Evolutionary conservation across 2,797 vertebrate species (phyloP), one percentile per base, ranked within the genome.

Genomic region (Sebastes diaconus): DNA sequence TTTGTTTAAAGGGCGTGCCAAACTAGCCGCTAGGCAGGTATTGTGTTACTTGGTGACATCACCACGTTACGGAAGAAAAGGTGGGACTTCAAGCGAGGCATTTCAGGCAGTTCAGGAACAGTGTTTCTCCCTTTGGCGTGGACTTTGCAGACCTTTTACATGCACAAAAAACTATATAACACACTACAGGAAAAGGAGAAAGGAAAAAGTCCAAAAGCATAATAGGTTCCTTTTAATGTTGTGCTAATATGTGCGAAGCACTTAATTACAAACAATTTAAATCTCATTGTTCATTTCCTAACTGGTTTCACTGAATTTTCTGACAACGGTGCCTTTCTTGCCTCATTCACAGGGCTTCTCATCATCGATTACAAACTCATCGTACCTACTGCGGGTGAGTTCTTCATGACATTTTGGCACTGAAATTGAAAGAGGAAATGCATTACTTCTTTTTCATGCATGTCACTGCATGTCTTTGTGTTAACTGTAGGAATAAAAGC

Each of bases 321-420:
- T 63, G 22, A 80, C n/a, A 1, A 80, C 24, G 2, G 3, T 64
- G 25, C 6, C 22, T 11, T 34, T 76, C 18, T 78, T 39, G 22
- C 20, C 22, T 84, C 46, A 27, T 79, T 80, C 64, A 54, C 88
- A 91, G 84, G 61, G 79, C 75, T 73, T 85, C 59, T 79, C 12
- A 29, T 63, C 39, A 42, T 54, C 30, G 7, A 30, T 61, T 67
- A 75, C n/a, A 77, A 61, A 76, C 29, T 68, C 75, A 64, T 73
- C 61, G 2, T 30, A 75, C 65, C 68, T 42, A 70, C 78, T 81
- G 46, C 83, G 69, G 86, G 93, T 95, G 77, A 87, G 90, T 24
- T 73, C 61, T 66, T 24, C 1, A 42, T 50, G 11, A 61, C 4
- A 20, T 59, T 1, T 42, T 46, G 1, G 42, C 27, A 13, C 25